Percentiles rank a stretch among this genome's conserved stretches.
phyloP scores from a whole-genome alignment of 2,888 invertebrate genomes.

The Eucera pruinosa region DNA sequence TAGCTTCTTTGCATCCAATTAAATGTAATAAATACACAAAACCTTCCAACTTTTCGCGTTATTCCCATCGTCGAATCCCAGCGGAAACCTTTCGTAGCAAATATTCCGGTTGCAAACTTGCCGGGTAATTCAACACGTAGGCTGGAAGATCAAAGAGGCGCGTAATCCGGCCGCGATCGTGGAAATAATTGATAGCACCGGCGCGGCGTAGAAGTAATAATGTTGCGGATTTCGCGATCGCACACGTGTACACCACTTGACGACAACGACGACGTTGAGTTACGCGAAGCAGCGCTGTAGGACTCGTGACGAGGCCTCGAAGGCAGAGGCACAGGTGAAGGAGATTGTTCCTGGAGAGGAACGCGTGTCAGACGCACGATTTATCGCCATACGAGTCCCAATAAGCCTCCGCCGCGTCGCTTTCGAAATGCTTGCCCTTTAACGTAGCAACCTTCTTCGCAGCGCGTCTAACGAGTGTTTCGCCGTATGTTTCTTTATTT shows the following conservation, averaged over 20 bases:
- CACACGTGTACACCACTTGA: not conserved
- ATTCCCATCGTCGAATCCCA: not conserved
- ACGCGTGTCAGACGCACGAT: constrained; percentile 12
- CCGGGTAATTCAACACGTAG: not conserved
- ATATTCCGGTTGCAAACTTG: not conserved
- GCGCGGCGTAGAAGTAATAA: too few species aligned
- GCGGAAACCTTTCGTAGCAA: not conserved
- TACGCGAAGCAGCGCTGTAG: not conserved
- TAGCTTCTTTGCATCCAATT: too few species aligned
- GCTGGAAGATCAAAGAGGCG: constrained; percentile 7
- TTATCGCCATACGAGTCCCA: constrained; percentile 30
- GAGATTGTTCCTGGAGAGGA: not conserved
- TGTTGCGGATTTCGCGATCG: not conserved
- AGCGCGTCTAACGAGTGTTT: not conserved
- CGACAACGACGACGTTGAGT: not conserved
- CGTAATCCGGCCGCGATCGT: not conserved
- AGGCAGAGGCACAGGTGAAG: constrained; percentile 22
- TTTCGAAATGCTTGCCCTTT: constrained; percentile 40
- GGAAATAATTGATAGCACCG: constrained; percentile 18
- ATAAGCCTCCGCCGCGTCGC: constrained; percentile 26
- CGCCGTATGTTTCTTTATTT: constrained; percentile 1
- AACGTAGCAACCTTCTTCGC: not conserved
- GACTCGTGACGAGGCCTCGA: not conserved
- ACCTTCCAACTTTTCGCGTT: not conserved
- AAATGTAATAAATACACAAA: too few species aligned